Evolutionary conservation across 1,140 invertebrate genomes (phyloP).

Genomic region (Penaeus chinensis): DNA sequence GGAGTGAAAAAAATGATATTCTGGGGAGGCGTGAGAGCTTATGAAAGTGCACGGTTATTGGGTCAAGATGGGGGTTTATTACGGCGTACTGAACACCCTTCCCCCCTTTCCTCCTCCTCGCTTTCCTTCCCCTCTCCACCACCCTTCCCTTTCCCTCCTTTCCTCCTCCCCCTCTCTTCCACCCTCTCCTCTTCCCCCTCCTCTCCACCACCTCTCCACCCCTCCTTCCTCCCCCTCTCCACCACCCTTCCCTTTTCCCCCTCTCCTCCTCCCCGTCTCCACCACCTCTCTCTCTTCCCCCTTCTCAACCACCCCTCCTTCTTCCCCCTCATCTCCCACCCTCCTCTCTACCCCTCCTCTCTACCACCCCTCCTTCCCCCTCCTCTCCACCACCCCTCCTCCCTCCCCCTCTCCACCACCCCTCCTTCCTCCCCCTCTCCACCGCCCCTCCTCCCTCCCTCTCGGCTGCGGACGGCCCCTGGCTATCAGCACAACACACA

Average conservation of each 20-base stretch:
- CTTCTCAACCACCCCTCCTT: no score
- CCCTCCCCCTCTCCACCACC: neutral
- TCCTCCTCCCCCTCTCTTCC: no score
- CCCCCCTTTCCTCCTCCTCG: neutral
- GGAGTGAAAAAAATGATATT: slow-evolving; percentile 13
- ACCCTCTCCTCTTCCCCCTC: no score
- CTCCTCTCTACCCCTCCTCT: neutral
- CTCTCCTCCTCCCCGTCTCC: neutral
- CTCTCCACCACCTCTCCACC: neutral
- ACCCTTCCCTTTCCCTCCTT: neutral
- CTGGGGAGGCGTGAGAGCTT: neutral
- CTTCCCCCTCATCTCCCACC: neutral
- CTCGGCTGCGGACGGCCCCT: no score
- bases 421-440: neutral
- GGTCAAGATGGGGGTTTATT: neutral
- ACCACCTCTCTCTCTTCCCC: neutral
- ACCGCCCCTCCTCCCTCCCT: neutral
- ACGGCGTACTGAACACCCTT: neutral
- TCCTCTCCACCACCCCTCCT: neutral
- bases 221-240: neutral
- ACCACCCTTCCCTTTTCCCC: neutral
- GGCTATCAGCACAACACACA: no score
- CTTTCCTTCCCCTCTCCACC: neutral
- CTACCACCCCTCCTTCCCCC: no score
- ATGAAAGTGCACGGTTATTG: neutral